Conservation (phyloP, 2,797 vertebrate species). For the Momotus momota region DNA sequence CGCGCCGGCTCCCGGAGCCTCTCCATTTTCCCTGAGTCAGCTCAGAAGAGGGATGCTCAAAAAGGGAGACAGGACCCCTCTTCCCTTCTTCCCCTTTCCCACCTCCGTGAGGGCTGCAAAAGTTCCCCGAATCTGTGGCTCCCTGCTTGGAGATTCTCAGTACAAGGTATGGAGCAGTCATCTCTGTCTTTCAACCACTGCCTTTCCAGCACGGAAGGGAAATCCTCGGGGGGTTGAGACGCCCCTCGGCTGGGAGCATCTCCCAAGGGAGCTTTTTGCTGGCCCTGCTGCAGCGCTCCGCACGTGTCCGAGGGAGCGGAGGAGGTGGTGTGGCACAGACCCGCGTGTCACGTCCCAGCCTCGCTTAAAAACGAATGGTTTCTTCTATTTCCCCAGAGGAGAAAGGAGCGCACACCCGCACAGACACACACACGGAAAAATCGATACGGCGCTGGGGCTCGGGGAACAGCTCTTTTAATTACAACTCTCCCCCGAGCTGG, state of each 20-base stretch:
- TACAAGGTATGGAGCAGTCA: not conserved
- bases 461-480: slow-evolving; percentile 55
- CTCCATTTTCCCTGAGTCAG: fast-evolving
- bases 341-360: not conserved
- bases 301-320: not conserved
- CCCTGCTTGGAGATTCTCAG: not conserved
- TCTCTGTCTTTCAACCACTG: not conserved
- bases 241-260: not conserved
- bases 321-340: not conserved
- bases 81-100: not conserved
- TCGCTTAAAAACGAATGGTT: not conserved
- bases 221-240: not conserved
- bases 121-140: not conserved
- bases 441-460: slow-evolving; percentile 17
- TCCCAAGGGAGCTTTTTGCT: not conserved
- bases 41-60: not conserved
- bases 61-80: no score
- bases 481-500: slow-evolving; percentile 14
- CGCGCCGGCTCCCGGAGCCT: not conserved
- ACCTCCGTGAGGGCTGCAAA: not conserved
- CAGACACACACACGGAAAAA: not conserved
- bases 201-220: not conserved
- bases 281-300: not conserved
- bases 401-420: not conserved
- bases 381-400: not conserved